Base-by-base conservation (phyloP, 2,888 invertebrate species). In the Coronaproctus castanopsis region DNA sequence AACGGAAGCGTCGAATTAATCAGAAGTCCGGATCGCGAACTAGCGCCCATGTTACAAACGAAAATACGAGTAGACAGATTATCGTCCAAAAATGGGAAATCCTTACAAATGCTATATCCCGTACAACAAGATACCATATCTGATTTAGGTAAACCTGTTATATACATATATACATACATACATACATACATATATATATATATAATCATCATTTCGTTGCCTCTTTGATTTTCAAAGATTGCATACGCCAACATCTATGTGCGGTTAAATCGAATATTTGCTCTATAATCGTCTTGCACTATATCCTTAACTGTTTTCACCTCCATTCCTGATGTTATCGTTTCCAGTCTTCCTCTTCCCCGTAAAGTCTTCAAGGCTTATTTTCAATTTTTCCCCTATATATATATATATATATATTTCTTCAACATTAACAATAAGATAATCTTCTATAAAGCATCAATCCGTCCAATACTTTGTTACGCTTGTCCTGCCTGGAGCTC, bases 1-100 rank as follows among this genome's bases (percentile, higher is more conserved):
- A 85, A 85, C 66, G 88, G 88, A 2, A 81, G 83, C 1, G 71
- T 91, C 2, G 85, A 80, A 67, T 76, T 89, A 49, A 77, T 82
- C 1, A 77, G 78, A 63, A 80, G 80, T 68, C 81, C 88, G 3
- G 89, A 90, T 70, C 74, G 88, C 57, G 90, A 89, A 70, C 69
- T 71, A 0, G 79, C 76, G 66, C 79, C 81, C 62, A 72, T 76
- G 3, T 87, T 88, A 67, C 77, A 78, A 65, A 69, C 79, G 57
- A 76, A 74, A 64, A 74, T 79, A 21, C 70, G 75, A 57, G 74
- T 77, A 61, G 77, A 77, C 64, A 76, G 77, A 63, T 70, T 77
- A 20, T 80, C 79, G 63, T n/a, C n/a, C n/a, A 74, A 75, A 52
- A 81, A 82, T 10, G 74, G 87, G 61, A 82, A 82, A 62, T 77